Percentiles rank a stretch among this genome's conserved stretches.
These are phyloP conservation scores for Scomber japonicus DNA, from an alignment of 2,113 vertebrate species.

Conservation along the genomic window DNA sequence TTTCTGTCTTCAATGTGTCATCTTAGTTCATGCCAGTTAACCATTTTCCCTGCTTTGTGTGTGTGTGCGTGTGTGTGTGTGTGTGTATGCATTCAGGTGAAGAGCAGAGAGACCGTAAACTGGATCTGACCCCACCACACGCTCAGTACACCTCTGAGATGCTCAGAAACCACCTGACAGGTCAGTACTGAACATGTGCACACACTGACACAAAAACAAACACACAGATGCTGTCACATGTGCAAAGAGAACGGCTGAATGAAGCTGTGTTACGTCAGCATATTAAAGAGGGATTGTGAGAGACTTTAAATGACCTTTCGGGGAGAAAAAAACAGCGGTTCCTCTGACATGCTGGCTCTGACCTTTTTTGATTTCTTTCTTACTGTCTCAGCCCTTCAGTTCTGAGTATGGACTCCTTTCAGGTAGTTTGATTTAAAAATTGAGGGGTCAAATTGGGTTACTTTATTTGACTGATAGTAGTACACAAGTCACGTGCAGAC, in stretches of 20 bases:
- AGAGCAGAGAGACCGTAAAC: slow-evolving; percentile 9
- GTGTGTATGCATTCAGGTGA: slow-evolving; percentile 59
- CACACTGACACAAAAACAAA: neutral
- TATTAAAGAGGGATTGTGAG: neutral
- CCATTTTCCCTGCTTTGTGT: neutral
- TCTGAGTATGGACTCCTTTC: neutral
- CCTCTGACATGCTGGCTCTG: slow-evolving; percentile 25
- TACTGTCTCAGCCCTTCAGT: neutral
- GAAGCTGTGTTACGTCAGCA: neutral
- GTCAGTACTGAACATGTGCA: slow-evolving; percentile 51
- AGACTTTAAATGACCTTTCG: slow-evolving; percentile 36
- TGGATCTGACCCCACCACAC: slow-evolving; percentile 11
- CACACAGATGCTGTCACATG: neutral
- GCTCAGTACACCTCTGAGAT: slow-evolving; percentile 57
- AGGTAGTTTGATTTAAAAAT: neutral
- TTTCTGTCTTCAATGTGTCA: neutral
- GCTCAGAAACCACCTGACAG: slow-evolving; percentile 57
- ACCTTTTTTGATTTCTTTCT: slow-evolving; percentile 52
- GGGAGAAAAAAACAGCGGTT: slow-evolving; percentile 9
- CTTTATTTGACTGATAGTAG: neutral
- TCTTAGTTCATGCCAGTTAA: neutral
- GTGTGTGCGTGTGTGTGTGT: slow-evolving; percentile 13
- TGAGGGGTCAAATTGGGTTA: neutral
- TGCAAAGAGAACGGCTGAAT: neutral
- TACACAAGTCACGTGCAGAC: too few relatives aligned